Percentiles rank a stretch among this genome's conserved stretches.
Conservation (phyloP, 2,888 invertebrate species). For the Agrypnus murinus region DNA sequence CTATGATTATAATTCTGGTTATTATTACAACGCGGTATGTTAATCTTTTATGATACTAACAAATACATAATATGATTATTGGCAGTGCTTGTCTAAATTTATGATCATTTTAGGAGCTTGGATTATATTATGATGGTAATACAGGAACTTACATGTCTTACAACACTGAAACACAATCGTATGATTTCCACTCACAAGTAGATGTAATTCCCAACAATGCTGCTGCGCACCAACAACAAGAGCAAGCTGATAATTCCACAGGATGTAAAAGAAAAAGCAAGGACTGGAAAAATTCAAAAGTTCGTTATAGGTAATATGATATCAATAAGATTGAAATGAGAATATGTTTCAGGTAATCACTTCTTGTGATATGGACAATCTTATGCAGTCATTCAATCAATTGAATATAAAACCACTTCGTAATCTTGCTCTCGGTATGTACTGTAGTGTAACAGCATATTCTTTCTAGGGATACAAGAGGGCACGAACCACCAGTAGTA, state of each 20-base stretch:
- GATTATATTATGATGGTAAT: slow-evolving; percentile 91
- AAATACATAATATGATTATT: not conserved
- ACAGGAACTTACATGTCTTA: slow-evolving; percentile 89
- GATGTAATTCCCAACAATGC: slow-evolving; percentile 65
- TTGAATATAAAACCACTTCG: slow-evolving; percentile 73
- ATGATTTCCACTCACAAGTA: slow-evolving; percentile 88
- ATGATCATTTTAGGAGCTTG: slow-evolving; percentile 79
- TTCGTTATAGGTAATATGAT: slow-evolving; percentile 8
- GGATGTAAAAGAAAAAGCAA: slow-evolving; percentile 49
- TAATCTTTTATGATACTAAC: slow-evolving; percentile 13
- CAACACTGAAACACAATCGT: slow-evolving; percentile 82
- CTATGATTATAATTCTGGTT: slow-evolving; percentile 91
- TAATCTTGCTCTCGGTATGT: slow-evolving; percentile 75
- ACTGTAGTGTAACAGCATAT: slow-evolving; percentile 66
- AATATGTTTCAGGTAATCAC: slow-evolving; percentile 68
- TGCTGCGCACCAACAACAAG: slow-evolving; percentile 59
- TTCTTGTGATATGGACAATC: slow-evolving; percentile 68
- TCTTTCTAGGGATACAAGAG: slow-evolving; percentile 68
- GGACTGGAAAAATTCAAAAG: slow-evolving; percentile 33
- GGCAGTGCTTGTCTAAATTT: not conserved
- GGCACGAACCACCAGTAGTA: slow-evolving; percentile 53
- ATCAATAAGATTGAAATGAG: slow-evolving; percentile 20
- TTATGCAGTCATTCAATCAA: slow-evolving; percentile 67
- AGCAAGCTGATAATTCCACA: slow-evolving; percentile 49
- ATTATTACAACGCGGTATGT: slow-evolving; percentile 92